Percentiles rank a stretch among this genome's conserved stretches.
Evolutionary conservation across 2,888 invertebrate genomes (phyloP).

Genomic region (Romanomermis culicivorax): DNA sequence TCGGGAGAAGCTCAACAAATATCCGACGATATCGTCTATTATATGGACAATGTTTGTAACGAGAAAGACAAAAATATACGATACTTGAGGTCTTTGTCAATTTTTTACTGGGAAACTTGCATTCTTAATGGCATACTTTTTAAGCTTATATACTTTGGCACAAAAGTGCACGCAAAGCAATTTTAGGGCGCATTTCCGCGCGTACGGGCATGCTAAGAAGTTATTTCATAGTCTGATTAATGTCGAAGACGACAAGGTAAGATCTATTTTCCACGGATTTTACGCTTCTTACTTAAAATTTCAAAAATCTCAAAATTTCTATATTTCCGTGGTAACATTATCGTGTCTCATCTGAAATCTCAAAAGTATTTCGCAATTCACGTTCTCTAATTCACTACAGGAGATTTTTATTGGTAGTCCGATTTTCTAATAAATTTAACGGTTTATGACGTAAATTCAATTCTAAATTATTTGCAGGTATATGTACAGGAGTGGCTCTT

Average conservation of each 20-base stretch:
- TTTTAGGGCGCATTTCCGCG: conserved; percentile 84
- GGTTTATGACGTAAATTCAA: no score
- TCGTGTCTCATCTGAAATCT: no score
- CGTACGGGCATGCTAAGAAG: conserved; percentile 81
- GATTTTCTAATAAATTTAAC: no score
- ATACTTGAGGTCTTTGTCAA: conserved; percentile 6
- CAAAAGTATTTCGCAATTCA: no score
- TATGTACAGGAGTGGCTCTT: no score
- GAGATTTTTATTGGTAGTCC: no score
- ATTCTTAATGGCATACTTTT: conserved; percentile 2
- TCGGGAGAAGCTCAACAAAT: conserved; percentile 94
- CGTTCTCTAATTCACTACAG: no score
- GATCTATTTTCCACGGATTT: no score
- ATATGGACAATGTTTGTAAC: conserved; percentile 36
- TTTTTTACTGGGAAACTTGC: background rate
- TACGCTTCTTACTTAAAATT: no score
- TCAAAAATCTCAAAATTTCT: no score
- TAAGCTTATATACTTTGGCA: conserved; percentile 51
- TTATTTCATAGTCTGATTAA: conserved; percentile 84
- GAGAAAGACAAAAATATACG: conserved; percentile 7
- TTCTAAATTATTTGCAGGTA: no score
- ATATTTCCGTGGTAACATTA: no score
- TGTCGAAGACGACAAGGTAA: conserved; percentile 53
- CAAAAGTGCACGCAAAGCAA: conserved; percentile 83
- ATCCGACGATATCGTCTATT: conserved; percentile 88